These are phyloP conservation scores for Drosophila bocqueti DNA, from an alignment of 1,140 invertebrate genomes.

Conservation along the genomic window DNA sequence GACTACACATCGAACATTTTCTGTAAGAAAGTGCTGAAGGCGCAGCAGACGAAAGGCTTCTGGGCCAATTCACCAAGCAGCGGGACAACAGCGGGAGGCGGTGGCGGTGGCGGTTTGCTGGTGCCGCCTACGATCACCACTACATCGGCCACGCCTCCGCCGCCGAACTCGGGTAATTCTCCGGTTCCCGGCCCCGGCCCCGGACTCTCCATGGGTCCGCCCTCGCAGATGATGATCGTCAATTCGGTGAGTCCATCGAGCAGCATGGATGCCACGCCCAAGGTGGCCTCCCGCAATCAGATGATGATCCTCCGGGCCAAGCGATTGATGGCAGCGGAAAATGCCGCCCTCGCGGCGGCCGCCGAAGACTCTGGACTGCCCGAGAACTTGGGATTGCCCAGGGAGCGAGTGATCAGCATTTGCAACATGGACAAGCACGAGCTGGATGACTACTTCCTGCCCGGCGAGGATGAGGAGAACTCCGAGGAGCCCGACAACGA, in stretches of 20 bases:
- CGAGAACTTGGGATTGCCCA: constrained; percentile 80
- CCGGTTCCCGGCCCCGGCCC: constrained; percentile 13
- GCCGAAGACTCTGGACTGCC: constrained; percentile 68
- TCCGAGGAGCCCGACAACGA: constrained; percentile 93
- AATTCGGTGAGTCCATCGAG: constrained; percentile 75
- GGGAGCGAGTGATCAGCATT: constrained; percentile 89
- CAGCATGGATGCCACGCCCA: constrained; percentile 64
- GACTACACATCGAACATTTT: constrained; percentile 79
- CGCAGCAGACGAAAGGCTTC: constrained; percentile 83
- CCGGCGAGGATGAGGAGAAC: constrained; percentile 87
- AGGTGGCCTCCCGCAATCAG: constrained; percentile 71
- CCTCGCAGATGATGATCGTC: constrained; percentile 64
- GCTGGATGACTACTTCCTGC: constrained; percentile 90
- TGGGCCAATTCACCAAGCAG: constrained; percentile 77
- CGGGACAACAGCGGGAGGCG: constrained; percentile 25
- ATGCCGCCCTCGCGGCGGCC: constrained; percentile 59
- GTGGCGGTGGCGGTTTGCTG: constrained; percentile 38
- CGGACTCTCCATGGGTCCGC: constrained; percentile 72
- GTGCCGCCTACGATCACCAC: constrained; percentile 69
- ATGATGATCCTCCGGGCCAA: constrained; percentile 70
- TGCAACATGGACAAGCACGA: constrained; percentile 91
- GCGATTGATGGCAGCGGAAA: constrained; percentile 56
- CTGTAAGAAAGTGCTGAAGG: constrained; percentile 84
- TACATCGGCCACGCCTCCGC: constrained; percentile 72
- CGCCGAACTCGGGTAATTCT: constrained; percentile 27